Evolutionary conservation across 2,888 invertebrate genomes (phyloP).

Genomic region (Linnaemya tessellans): DNA sequence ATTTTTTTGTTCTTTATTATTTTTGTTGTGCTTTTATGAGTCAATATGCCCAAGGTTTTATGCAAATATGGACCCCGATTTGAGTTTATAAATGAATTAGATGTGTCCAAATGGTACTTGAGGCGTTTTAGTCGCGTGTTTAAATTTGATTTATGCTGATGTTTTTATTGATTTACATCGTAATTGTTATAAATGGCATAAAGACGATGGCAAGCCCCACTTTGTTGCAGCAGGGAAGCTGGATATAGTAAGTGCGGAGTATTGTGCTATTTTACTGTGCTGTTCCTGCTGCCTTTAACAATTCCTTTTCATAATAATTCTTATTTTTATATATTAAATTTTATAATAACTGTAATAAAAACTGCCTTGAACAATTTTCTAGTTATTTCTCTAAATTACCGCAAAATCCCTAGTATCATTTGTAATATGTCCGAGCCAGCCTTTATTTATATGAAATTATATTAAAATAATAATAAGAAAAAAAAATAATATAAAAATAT

Average conservation of each 20-base stretch:
- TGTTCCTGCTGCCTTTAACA: not conserved
- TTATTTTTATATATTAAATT: not conserved
- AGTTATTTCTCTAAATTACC: not conserved
- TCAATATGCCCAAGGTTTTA: slow-evolving; percentile 21
- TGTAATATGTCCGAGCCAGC: slow-evolving; percentile 9
- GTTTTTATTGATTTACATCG: slow-evolving; percentile 46
- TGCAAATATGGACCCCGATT: slow-evolving; percentile 14
- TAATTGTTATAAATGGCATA: slow-evolving; percentile 17
- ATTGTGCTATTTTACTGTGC: not conserved
- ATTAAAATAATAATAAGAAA: not conserved
- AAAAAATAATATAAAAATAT: slow-evolving; percentile 1
- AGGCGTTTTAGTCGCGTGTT: slow-evolving; percentile 63
- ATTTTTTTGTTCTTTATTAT: not conserved
- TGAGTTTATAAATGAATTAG: slow-evolving; percentile 5
- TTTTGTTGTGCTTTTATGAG: slow-evolving; percentile 28
- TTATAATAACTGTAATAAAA: not conserved
- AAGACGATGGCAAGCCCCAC: not conserved
- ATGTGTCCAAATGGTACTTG: slow-evolving; percentile 36
- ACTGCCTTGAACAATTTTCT: slow-evolving; percentile 7
- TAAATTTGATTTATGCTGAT: slow-evolving; percentile 55
- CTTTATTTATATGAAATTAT: slow-evolving; percentile 1
- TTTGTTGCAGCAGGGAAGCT: not conserved
- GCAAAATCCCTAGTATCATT: not conserved
- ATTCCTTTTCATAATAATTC: not conserved
- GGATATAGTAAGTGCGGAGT: no score